These are phyloP conservation scores for Menidia menidia DNA, from an alignment of 2,797 vertebrate species.

Conservation along the genomic window DNA sequence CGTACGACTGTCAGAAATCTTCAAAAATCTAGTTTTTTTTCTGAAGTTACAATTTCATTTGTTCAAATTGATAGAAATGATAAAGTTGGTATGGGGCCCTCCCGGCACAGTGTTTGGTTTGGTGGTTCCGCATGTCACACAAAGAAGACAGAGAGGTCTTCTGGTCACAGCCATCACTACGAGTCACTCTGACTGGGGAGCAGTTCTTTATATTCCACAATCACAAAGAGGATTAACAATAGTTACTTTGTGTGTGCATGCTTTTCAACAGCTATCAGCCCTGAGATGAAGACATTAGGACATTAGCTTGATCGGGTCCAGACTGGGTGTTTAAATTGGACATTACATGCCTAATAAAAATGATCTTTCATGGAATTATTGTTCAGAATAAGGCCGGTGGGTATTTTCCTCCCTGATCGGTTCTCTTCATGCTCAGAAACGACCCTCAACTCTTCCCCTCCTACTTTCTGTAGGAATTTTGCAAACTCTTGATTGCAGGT, in stretches of 20 bases:
- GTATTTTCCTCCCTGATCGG: constrained; percentile 5
- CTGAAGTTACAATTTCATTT: background rate
- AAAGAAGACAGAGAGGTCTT: constrained; percentile 43
- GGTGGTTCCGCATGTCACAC: constrained; percentile 14
- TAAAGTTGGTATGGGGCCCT: background rate
- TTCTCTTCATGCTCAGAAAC: constrained; percentile 18
- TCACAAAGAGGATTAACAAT: background rate
- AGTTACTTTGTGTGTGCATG: background rate
- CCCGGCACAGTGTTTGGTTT: background rate
- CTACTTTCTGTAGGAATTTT: constrained; percentile 42
- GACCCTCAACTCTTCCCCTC: constrained; percentile 25
- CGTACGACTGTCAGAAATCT: background rate
- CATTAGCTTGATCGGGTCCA: constrained; percentile 12
- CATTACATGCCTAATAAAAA: constrained; percentile 8
- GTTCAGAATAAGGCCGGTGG: background rate
- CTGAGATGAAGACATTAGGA: constrained; percentile 9
- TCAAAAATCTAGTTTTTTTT: background rate
- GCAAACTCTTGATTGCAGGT: constrained; percentile 59
- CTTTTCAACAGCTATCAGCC: background rate
- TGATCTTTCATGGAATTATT: background rate
- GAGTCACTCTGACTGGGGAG: constrained; percentile 1
- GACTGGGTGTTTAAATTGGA: constrained; percentile 12
- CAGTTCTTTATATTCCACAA: background rate
- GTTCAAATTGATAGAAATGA: background rate
- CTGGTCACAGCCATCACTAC: constrained; percentile 5